Evolutionary conservation across 2,888 invertebrate genomes (phyloP).

Genomic region (Theodoxus fluviatilis): DNA sequence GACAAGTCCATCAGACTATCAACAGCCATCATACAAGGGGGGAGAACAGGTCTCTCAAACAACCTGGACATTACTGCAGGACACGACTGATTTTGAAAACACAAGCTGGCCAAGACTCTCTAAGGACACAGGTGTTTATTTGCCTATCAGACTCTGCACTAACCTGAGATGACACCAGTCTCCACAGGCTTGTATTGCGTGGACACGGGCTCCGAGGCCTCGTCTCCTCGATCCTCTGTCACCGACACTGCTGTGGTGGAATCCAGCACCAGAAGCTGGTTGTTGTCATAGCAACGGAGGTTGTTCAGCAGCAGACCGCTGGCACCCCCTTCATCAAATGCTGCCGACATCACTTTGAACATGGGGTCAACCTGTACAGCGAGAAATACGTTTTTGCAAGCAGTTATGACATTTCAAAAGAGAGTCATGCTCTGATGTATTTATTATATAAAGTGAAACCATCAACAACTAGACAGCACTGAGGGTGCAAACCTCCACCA

Average conservation of each 20-base stretch:
- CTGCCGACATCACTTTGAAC: constrained; percentile 65
- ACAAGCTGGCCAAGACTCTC: not conserved
- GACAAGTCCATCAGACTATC: too few species aligned
- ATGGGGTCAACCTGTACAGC: constrained; percentile 63
- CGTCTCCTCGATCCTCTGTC: constrained; percentile 34
- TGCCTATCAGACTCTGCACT: too few species aligned
- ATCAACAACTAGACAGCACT: too few species aligned
- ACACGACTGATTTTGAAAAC: too few species aligned
- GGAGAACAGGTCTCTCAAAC: too few species aligned
- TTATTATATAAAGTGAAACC: too few species aligned
- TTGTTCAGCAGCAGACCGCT: constrained; percentile 63
- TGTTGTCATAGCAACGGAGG: constrained; percentile 59
- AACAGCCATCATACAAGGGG: too few species aligned
- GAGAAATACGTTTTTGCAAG: not conserved
- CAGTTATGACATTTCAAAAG: too few species aligned
- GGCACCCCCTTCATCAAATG: constrained; percentile 67
- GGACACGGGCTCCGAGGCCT: constrained; percentile 18
- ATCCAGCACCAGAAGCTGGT: constrained; percentile 62
- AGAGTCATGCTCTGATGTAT: too few species aligned
- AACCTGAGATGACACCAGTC: constrained; percentile 49
- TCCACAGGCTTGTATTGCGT: constrained; percentile 38
- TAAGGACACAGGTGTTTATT: too few species aligned
- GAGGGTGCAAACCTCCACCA: too few species aligned
- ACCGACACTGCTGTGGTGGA: constrained; percentile 52
- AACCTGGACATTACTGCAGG: too few species aligned